Evolutionary conservation across 2,888 invertebrate species (phyloP).

Genomic region (Leptopilina drosophilae): DNA sequence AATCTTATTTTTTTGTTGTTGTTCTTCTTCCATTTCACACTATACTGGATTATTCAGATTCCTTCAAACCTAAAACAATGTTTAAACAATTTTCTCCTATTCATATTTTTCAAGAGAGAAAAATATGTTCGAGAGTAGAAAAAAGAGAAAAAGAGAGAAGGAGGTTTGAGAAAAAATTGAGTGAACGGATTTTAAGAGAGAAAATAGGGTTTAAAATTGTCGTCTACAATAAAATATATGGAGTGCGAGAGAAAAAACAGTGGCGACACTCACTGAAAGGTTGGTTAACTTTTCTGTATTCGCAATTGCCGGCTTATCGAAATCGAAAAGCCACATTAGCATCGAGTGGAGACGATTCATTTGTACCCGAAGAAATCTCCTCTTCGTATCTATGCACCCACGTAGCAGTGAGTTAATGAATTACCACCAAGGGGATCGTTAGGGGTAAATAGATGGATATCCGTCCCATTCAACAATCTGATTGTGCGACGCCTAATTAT

Average conservation of each 20-base stretch:
- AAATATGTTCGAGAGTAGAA: no score
- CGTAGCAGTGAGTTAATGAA: constrained; percentile 67
- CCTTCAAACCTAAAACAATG: no score
- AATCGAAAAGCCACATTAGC: constrained; percentile 38
- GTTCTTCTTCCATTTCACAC: not conserved
- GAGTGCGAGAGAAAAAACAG: not conserved
- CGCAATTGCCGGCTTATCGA: constrained; percentile 19
- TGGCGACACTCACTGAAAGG: not conserved
- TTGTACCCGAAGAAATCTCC: constrained; percentile 62
- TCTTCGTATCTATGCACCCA: constrained; percentile 55
- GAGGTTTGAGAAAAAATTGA: no score
- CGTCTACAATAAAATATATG: not conserved
- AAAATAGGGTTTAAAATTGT: not conserved
- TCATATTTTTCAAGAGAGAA: no score
- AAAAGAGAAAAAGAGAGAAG: no score
- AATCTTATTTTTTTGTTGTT: not conserved
- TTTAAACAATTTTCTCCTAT: no score
- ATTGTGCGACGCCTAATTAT: constrained; percentile 71
- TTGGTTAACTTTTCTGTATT: not conserved
- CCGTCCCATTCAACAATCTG: constrained; percentile 67
- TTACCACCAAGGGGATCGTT: constrained; percentile 73
- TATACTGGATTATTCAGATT: not conserved
- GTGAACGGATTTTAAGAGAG: no score
- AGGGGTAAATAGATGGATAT: constrained; percentile 70
- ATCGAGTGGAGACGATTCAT: constrained; percentile 56